Evolutionary conservation across 2,113 vertebrate species (phyloP).

Genomic region (Paraplagusia blochii): DNA sequence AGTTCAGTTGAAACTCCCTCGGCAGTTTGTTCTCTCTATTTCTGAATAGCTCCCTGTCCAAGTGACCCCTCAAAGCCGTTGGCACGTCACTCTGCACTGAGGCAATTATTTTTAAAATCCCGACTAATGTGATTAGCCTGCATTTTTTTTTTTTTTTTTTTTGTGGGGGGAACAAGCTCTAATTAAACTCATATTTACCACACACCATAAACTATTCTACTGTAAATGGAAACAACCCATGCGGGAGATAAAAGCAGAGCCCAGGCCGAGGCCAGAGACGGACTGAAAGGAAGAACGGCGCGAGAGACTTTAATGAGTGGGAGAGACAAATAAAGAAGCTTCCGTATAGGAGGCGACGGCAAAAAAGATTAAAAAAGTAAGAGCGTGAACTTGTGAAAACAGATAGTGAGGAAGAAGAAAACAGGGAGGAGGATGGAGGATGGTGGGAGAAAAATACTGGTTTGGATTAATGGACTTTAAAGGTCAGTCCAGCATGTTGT

Average conservation of each 20-base stretch:
- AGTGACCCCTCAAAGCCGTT: slow-evolving; percentile 18
- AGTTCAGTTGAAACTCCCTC: not conserved
- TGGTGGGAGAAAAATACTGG: slow-evolving; percentile 71
- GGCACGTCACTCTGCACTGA: slow-evolving; percentile 27
- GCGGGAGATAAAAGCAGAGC: slow-evolving; percentile 47
- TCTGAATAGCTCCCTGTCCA: slow-evolving; percentile 37
- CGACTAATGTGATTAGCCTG: slow-evolving; percentile 55
- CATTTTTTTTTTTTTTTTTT: no score
- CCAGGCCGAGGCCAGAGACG: slow-evolving; percentile 46
- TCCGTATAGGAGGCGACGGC: not conserved
- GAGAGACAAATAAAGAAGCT: slow-evolving; percentile 3
- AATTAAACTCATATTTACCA: slow-evolving; percentile 61
- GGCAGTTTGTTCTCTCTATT: slow-evolving; percentile 45
- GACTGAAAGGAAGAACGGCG: slow-evolving; percentile 28
- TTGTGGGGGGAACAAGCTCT: slow-evolving; percentile 50
- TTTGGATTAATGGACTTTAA: slow-evolving; percentile 75
- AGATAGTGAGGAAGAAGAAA: slow-evolving; percentile 40
- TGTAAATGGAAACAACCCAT: slow-evolving; percentile 53
- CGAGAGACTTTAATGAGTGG: slow-evolving; percentile 45
- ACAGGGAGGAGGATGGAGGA: slow-evolving; percentile 56
- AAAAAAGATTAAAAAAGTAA: slow-evolving; percentile 29
- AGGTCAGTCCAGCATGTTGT: slow-evolving; percentile 75
- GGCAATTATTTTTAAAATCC: slow-evolving; percentile 57
- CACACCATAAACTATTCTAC: slow-evolving; percentile 42
- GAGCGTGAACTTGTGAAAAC: slow-evolving; percentile 49